Conservation (phyloP, 92 coral and sea anemone genomes). For the Actinernus sp. region DNA sequence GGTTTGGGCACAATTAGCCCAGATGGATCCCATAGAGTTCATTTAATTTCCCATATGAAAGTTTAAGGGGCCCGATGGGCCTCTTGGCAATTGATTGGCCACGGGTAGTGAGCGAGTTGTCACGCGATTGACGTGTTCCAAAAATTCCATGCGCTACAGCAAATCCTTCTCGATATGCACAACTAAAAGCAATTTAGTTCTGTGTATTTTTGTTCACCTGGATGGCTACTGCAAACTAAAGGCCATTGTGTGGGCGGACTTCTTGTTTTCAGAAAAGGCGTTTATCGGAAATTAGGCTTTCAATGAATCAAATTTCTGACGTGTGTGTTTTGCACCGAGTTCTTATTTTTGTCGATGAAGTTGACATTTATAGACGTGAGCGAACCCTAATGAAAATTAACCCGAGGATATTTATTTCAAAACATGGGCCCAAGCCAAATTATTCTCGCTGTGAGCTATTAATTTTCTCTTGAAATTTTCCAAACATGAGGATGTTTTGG, state of each 20-base stretch:
- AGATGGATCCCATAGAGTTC: not conserved
- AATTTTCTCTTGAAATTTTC: conserved; percentile 22
- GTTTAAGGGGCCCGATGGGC: no score
- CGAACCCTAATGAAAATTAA: conserved; percentile 1
- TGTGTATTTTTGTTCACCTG: conserved; percentile 50
- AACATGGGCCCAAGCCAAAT: not conserved
- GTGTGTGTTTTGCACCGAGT: conserved; percentile 43
- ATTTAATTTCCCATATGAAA: not conserved
- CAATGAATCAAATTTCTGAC: conserved; percentile 66
- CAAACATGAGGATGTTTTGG: conserved; percentile 43
- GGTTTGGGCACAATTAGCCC: conserved; percentile 1
- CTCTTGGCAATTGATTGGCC: conserved; percentile 1
- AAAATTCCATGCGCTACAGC: conserved; percentile 23
- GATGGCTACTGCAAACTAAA: conserved; percentile 24
- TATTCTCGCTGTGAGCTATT: conserved; percentile 25
- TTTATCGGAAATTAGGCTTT: conserved; percentile 87
- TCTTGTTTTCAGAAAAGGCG: conserved; percentile 60
- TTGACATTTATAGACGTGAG: not conserved
- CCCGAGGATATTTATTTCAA: conserved; percentile 17
- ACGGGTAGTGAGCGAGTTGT: conserved; percentile 10
- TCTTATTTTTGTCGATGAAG: conserved; percentile 7
- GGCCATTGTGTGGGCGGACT: conserved; percentile 35
- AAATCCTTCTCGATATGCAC: not conserved
- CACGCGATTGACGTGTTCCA: conserved; percentile 34
- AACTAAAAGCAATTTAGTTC: conserved; percentile 29